A percentile compares a stretch with the other conserved stretches of the same genome.
Evolutionary conservation across 2,797 vertebrate genomes (phyloP).

Genomic region (Ciconia nigra): DNA sequence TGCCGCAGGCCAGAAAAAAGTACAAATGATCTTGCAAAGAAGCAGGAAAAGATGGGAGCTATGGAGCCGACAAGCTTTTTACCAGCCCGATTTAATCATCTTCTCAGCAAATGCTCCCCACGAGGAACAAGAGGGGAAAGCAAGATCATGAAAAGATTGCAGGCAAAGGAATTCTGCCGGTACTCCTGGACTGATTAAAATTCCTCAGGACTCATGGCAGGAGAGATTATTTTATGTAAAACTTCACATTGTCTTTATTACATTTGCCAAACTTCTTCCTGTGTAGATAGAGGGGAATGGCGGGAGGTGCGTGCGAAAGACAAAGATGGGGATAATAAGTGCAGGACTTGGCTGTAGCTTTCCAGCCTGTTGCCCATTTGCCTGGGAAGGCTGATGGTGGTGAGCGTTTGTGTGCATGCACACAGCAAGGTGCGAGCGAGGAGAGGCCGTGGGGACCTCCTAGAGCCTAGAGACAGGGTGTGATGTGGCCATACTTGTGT

Average conservation of each 20-base stretch:
- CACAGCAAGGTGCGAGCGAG: neutral
- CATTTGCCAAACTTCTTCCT: conserved; percentile 46
- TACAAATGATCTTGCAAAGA: conserved; percentile 53
- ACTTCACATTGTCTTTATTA: conserved; percentile 56
- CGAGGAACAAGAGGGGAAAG: conserved; percentile 48
- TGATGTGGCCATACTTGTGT: accelerated
- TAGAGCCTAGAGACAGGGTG: neutral
- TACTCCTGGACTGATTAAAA: conserved; percentile 63
- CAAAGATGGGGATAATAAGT: neutral
- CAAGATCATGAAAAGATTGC: conserved; percentile 60
- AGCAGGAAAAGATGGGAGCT: conserved; percentile 42
- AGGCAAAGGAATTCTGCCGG: conserved; percentile 48
- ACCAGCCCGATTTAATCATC: conserved; percentile 49
- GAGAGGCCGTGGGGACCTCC: neutral
- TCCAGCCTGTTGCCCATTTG: neutral
- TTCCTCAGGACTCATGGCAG: conserved; percentile 55
- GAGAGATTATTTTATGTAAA: conserved; percentile 61
- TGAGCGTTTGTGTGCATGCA: accelerated
- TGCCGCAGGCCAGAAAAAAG: conserved; percentile 24
- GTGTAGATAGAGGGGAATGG: neutral
- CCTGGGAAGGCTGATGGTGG: neutral
- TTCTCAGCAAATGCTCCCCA: conserved; percentile 60
- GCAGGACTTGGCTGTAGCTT: neutral
- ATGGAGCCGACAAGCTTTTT: conserved; percentile 1
- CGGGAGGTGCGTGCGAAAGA: neutral